phyloP scores from a whole-genome alignment of 2,113 vertebrate genomes.

The Pelobates fuscus region DNA sequence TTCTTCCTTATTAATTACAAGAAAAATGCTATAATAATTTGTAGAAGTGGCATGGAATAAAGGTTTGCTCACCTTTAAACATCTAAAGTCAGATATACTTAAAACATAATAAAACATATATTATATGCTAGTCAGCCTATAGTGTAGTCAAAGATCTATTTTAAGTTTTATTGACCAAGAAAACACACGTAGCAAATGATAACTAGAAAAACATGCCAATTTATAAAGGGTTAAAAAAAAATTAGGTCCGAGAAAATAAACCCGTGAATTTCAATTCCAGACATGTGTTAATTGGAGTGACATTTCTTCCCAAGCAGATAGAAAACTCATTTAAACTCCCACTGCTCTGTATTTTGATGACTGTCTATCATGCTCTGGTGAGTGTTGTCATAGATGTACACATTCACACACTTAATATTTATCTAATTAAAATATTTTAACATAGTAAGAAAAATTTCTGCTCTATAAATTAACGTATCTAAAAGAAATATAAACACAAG shows the following conservation, averaged over 20 bases:
- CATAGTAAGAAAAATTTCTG: not conserved
- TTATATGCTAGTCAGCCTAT: too few relatives aligned
- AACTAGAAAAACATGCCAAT: not conserved
- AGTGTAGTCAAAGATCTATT: too few relatives aligned
- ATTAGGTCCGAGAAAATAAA: slow-evolving; percentile 14
- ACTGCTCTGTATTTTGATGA: slow-evolving; percentile 18
- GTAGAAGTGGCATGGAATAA: too few relatives aligned
- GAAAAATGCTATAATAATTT: too few relatives aligned
- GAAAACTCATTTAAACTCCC: slow-evolving; percentile 16
- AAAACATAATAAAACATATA: too few relatives aligned
- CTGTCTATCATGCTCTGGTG: not conserved
- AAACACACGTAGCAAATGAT: slow-evolving; percentile 4
- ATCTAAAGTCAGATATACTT: too few relatives aligned
- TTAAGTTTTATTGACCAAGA: slow-evolving; percentile 18
- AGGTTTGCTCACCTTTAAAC: too few relatives aligned
- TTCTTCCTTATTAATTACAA: too few relatives aligned
- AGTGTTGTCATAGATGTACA: slow-evolving; percentile 8
- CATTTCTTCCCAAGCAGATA: not conserved
- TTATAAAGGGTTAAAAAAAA: slow-evolving; percentile 11
- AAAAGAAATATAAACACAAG: too few relatives aligned
- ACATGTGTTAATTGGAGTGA: slow-evolving; percentile 2
- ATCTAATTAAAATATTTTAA: not conserved
- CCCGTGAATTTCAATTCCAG: slow-evolving; percentile 11
- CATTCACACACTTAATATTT: not conserved
- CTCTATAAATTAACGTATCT: too few relatives aligned